A percentile compares a stretch with the other conserved stretches of the same genome.
Evolutionary conservation across 1,140 invertebrate genomes (phyloP).

Genomic region (Neocloeon triangulifer): DNA sequence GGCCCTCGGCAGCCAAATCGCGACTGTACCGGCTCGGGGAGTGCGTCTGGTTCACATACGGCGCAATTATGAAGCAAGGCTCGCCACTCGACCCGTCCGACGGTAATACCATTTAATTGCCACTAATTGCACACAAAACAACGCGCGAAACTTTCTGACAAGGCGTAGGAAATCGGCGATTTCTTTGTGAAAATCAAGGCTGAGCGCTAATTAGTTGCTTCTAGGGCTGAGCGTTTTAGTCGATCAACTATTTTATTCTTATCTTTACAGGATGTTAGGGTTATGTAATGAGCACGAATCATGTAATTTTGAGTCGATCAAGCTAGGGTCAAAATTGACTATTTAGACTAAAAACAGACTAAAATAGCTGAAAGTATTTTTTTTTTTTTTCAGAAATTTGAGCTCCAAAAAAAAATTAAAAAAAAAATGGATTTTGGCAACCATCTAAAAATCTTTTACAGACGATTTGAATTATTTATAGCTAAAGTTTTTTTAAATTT

Average conservation of each 20-base stretch:
- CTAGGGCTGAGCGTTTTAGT: no score
- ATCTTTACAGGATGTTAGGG: no score
- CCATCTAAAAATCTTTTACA: no score
- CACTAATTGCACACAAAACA: background rate
- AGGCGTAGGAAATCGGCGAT: background rate
- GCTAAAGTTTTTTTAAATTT: background rate
- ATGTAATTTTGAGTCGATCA: no score
- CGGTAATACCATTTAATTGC: no score
- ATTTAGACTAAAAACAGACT: no score
- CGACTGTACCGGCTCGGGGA: constrained; percentile 32
- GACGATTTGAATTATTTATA: no score
- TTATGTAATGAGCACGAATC: no score
- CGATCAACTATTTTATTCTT: no score
- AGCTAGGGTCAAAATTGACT: no score
- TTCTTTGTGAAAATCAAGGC: background rate
- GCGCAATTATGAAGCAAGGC: constrained; percentile 69
- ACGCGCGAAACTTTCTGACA: background rate
- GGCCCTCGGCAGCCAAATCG: constrained; percentile 21
- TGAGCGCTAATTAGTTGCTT: background rate
- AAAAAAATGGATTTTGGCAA: background rate
- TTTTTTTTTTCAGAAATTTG: no score
- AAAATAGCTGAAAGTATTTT: no score
- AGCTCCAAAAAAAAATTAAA: background rate
- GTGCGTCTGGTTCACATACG: constrained; percentile 71
- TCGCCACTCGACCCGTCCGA: constrained; percentile 49